Conservation (phyloP, 2,113 vertebrate species). For the Potamarius usumacintae region DNA sequence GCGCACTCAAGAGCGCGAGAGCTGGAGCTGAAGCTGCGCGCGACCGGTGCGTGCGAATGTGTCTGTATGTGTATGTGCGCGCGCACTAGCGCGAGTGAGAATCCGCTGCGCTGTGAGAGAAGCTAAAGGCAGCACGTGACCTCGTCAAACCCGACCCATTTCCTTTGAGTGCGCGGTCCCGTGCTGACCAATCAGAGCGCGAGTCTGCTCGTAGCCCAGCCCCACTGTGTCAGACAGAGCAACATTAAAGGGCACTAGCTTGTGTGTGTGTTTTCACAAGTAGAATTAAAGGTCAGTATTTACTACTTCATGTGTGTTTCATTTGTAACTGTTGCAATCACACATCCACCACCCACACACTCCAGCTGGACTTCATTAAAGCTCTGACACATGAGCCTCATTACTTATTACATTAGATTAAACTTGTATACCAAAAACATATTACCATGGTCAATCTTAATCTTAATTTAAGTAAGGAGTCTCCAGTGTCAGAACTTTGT, state of each 20-base stretch:
- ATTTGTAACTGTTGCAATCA: background rate
- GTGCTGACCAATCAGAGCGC: slow-evolving; percentile 30
- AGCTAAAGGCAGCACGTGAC: slow-evolving; percentile 37
- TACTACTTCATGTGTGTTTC: background rate
- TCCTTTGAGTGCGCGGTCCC: slow-evolving; percentile 8
- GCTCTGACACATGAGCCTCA: background rate
- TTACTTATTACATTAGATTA: background rate
- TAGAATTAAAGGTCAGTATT: slow-evolving; percentile 43
- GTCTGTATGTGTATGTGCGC: background rate
- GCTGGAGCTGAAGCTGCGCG: no score
- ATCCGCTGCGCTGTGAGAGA: background rate
- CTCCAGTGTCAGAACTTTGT: background rate
- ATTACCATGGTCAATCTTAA: no score
- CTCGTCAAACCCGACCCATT: slow-evolving; percentile 33
- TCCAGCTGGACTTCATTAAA: background rate
- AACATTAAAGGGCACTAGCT: background rate
- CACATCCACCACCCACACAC: background rate
- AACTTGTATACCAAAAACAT: no score
- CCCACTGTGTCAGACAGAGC: background rate
- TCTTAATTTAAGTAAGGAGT: background rate
- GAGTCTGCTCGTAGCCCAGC: background rate
- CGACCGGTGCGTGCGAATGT: background rate
- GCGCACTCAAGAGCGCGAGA: background rate
- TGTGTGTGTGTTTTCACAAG: background rate
- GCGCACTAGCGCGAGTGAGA: slow-evolving; percentile 8